Percentiles rank a stretch among this genome's conserved stretches.
phyloP scores from a whole-genome alignment of 2,113 vertebrate genomes.

The Notothenia coriiceps region DNA sequence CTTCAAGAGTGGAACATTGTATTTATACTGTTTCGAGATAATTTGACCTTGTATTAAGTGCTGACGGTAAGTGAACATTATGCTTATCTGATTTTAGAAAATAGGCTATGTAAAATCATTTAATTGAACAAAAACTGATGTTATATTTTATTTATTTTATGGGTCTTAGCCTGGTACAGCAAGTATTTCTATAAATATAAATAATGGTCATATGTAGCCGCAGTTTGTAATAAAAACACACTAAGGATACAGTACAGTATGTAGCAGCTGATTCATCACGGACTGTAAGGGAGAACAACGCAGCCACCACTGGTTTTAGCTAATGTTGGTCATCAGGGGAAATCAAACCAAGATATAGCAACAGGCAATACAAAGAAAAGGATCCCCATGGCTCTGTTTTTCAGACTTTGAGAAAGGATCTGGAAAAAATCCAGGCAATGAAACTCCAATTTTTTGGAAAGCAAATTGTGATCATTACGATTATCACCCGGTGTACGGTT shows the following conservation, averaged over 20 bases:
- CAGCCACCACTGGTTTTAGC: neutral
- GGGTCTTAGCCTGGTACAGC: neutral
- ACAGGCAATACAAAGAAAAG: neutral
- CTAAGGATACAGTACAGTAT: neutral
- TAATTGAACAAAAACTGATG: neutral
- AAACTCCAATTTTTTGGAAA: neutral
- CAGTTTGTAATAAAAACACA: neutral
- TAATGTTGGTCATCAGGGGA: neutral
- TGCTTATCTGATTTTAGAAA: neutral
- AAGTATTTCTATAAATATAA: neutral
- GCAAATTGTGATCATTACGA: neutral
- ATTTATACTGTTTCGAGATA: too few relatives aligned
- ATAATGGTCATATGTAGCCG: neutral
- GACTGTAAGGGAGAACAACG: neutral
- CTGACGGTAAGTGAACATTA: conserved; percentile 21
- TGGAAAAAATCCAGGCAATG: too few relatives aligned
- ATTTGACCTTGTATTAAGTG: conserved; percentile 2
- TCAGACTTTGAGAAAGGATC: neutral
- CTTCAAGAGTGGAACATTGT: neutral
- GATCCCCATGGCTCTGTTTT: neutral
- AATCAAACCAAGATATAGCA: neutral
- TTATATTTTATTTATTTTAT: neutral
- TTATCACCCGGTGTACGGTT: neutral
- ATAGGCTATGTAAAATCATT: neutral
- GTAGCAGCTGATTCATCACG: neutral